A percentile compares a stretch with the other conserved stretches of the same genome.
phyloP scores from a whole-genome alignment of 2,113 vertebrate species.

The Lagopus muta region DNA sequence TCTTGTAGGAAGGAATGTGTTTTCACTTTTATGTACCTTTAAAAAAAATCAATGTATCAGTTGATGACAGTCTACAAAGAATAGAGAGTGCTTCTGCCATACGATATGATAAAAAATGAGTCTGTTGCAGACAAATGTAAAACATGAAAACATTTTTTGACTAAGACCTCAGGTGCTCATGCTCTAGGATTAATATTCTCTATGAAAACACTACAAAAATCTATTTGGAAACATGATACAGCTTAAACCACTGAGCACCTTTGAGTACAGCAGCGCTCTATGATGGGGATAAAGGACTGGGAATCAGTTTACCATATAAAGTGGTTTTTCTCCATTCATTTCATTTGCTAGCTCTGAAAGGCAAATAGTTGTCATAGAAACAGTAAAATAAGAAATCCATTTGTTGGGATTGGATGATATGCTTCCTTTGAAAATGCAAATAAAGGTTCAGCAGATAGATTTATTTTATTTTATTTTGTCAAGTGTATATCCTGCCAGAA shows the following conservation, averaged over 20 bases:
- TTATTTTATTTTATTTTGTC: not conserved
- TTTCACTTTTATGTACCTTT: not conserved
- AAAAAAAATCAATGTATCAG: not conserved
- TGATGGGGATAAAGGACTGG: conserved; percentile 14
- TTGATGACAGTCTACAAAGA: not conserved
- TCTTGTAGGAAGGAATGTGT: not conserved
- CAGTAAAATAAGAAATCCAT: conserved; percentile 69
- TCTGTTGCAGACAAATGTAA: not conserved
- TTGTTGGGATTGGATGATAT: conserved; percentile 27
- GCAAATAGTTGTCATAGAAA: conserved; percentile 80
- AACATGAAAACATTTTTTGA: not conserved
- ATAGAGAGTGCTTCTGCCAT: not conserved
- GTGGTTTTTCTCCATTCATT: conserved; percentile 58
- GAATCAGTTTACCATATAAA: conserved; percentile 56
- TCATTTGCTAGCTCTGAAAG: conserved; percentile 53
- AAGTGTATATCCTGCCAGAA: not conserved
- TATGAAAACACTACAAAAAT: conserved; percentile 40
- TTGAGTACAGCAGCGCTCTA: not conserved
- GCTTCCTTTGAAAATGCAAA: conserved; percentile 46
- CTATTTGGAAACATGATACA: conserved; percentile 16
- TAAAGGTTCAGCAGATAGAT: conserved; percentile 5
- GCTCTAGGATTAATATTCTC: not conserved
- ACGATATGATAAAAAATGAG: not conserved
- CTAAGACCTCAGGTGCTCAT: not conserved
- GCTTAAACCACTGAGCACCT: conserved; percentile 8